A percentile compares a stretch with the other conserved stretches of the same genome.
Conservation (phyloP, 2,113 vertebrate species). For the Prochilodus magdalenae region DNA sequence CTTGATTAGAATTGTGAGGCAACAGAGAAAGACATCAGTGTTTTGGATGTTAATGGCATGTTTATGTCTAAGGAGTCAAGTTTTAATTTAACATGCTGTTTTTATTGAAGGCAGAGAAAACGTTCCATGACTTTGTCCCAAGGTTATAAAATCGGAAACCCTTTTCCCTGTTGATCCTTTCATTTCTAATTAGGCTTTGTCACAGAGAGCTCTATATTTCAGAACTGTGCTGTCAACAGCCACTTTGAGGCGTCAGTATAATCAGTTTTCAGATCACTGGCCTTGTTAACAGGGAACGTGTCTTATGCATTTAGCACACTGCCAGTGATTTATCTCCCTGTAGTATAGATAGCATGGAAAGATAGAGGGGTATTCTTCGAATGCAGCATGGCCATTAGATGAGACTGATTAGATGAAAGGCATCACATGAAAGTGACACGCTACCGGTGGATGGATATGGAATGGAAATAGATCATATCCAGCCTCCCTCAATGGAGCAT, state of each 20-base stretch:
- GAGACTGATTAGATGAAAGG: conserved; percentile 22
- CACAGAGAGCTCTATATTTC: conserved; percentile 52
- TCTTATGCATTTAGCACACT: conserved; percentile 48
- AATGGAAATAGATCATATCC: conserved; percentile 56
- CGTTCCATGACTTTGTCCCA: conserved; percentile 17
- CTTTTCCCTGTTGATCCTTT: conserved; percentile 33
- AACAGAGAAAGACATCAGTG: neutral
- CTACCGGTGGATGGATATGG: neutral
- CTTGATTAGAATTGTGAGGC: neutral
- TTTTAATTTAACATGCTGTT: conserved; percentile 1
- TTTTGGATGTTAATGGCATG: neutral
- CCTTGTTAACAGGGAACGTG: conserved; percentile 40
- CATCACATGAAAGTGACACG: conserved; percentile 19
- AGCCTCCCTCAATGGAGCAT: conserved; percentile 13
- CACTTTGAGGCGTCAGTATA: conserved; percentile 56
- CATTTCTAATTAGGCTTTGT: conserved; percentile 53
- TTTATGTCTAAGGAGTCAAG: neutral
- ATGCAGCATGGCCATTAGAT: conserved; percentile 26
- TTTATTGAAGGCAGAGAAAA: conserved; percentile 2
- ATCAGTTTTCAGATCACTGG: conserved; percentile 20
- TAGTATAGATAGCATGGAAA: conserved; percentile 23
- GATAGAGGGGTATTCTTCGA: conserved; percentile 27
- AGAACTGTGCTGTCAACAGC: conserved; percentile 57
- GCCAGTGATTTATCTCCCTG: conserved; percentile 30
- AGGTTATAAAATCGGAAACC: conserved; percentile 29